Percentiles rank a stretch among this genome's conserved stretches.
Conservation (phyloP, 2,888 invertebrate species). For the Yponomeuta plumbellus region DNA sequence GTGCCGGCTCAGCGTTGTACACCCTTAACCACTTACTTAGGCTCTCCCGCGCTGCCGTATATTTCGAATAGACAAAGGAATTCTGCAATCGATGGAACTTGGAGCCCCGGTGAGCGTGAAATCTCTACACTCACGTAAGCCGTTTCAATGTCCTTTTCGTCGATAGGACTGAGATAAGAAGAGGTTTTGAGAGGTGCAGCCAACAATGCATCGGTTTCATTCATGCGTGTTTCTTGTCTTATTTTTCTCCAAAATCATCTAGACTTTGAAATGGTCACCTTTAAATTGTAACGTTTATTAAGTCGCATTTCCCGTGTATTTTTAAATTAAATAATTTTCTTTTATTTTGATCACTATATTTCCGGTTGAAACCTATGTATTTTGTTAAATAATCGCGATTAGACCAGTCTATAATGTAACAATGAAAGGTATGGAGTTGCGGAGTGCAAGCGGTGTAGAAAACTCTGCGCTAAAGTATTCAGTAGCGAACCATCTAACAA, state of each 20-base stretch:
- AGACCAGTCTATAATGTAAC: too few relatives aligned
- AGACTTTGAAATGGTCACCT: too few relatives aligned
- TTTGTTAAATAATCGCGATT: too few relatives aligned
- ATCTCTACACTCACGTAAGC: background rate
- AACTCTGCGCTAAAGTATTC: background rate
- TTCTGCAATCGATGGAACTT: background rate
- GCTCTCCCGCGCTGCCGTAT: background rate
- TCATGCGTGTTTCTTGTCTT: too few relatives aligned
- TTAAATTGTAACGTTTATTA: too few relatives aligned
- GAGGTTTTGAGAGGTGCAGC: background rate
- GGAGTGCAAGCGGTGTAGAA: background rate
- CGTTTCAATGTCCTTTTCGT: background rate
- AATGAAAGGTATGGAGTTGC: background rate
- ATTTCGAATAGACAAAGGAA: background rate
- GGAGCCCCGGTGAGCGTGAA: background rate
- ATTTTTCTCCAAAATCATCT: too few relatives aligned
- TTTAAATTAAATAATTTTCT: background rate
- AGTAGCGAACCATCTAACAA: background rate
- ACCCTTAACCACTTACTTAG: conserved; percentile 41
- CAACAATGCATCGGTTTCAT: background rate
- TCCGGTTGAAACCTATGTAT: too few relatives aligned
- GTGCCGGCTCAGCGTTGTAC: conserved; percentile 56
- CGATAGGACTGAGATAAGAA: background rate
- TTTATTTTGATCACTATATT: background rate
- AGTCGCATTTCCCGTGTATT: too few relatives aligned